These are phyloP conservation scores for Prosapia bicincta DNA, from an alignment of 2,888 invertebrate genomes.

Conservation along the genomic window DNA sequence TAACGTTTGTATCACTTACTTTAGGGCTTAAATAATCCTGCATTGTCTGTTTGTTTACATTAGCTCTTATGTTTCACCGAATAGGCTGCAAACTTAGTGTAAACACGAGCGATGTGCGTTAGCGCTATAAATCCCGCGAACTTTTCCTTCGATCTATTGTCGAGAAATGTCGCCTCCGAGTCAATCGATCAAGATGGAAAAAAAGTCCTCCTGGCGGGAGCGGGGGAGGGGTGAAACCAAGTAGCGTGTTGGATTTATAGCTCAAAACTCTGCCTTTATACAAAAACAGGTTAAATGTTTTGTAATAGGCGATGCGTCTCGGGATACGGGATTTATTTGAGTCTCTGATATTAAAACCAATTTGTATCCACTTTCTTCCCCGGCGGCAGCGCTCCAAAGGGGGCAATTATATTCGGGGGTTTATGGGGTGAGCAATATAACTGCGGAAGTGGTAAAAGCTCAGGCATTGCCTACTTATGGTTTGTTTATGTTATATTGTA, in stretches of 20 bases:
- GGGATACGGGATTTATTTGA: neutral
- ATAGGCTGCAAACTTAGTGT: no score
- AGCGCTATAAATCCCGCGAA: neutral
- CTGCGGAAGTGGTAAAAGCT: neutral
- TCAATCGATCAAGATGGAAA: neutral
- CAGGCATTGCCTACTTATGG: neutral
- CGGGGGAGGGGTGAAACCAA: neutral
- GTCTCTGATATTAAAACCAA: neutral
- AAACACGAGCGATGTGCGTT: neutral
- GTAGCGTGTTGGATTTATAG: neutral
- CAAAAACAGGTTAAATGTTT: slow-evolving; percentile 4
- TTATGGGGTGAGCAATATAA: slow-evolving; percentile 2
- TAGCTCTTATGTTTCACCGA: no score
- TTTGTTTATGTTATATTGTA: neutral
- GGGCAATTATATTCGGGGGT: neutral
- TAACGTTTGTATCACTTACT: no score
- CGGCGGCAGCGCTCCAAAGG: neutral
- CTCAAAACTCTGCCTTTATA: neutral
- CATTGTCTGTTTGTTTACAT: no score
- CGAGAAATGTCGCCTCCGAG: neutral
- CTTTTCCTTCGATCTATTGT: neutral
- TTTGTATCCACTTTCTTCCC: neutral
- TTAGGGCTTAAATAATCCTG: no score
- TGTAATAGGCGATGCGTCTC: neutral
- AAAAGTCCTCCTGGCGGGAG: neutral